Percentiles rank a stretch among this genome's conserved stretches.
Evolutionary conservation across 1,140 invertebrate genomes (phyloP).

Genomic region (Drosophila oshimai): DNA sequence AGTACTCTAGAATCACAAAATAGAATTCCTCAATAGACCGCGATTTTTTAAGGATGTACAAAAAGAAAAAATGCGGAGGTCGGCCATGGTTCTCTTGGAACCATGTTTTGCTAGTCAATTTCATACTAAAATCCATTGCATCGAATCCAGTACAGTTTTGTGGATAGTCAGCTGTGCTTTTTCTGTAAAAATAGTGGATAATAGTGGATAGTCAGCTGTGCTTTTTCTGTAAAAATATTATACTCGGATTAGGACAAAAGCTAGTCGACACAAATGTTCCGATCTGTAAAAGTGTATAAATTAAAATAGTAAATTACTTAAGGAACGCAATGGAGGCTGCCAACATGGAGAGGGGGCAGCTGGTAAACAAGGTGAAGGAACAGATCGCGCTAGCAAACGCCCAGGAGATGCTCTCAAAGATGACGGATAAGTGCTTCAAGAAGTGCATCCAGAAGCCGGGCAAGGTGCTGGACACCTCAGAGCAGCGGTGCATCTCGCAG

Average conservation of each 20-base stretch:
- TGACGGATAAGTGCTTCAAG: slow-evolving; percentile 98
- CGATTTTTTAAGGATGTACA: too few species aligned
- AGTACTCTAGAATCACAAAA: too few species aligned
- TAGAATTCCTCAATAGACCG: too few species aligned
- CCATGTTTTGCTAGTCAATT: too few species aligned
- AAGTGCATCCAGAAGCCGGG: slow-evolving; percentile 96
- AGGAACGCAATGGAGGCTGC: slow-evolving; percentile 21
- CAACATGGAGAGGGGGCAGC: slow-evolving; percentile 89
- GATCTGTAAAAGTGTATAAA: not conserved
- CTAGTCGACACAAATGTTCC: not conserved
- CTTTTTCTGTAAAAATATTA: not conserved
- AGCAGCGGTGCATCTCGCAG: slow-evolving; percentile 98
- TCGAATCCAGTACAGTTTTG: too few species aligned
- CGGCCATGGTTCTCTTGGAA: too few species aligned
- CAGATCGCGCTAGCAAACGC: slow-evolving; percentile 97
- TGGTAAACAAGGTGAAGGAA: slow-evolving; percentile 97
- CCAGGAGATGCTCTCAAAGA: slow-evolving; percentile 97
- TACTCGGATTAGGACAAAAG: not conserved
- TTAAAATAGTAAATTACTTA: slow-evolving; percentile 9
- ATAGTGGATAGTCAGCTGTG: not conserved
- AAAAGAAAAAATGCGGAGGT: too few species aligned
- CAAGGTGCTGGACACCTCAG: slow-evolving; percentile 92
- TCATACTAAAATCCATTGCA: too few species aligned
- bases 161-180: too few species aligned
- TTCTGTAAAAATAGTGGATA: too few species aligned